Evolutionary conservation across 2,888 invertebrate species (phyloP).

Genomic region (Luperina nickerlii): DNA sequence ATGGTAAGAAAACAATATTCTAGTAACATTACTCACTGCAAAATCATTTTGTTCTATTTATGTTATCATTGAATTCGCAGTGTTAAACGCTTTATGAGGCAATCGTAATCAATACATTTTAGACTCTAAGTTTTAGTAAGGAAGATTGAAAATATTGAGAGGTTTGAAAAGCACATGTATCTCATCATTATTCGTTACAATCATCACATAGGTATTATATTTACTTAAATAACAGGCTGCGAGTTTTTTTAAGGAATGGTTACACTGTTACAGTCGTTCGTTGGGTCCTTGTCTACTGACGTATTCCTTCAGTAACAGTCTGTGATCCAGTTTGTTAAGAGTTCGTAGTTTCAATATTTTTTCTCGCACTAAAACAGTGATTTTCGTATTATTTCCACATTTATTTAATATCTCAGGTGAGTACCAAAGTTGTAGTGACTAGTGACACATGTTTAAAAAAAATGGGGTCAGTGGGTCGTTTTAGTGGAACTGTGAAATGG

Average conservation of each 20-base stretch:
- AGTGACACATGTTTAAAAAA: neutral
- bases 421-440: neutral
- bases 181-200: neutral
- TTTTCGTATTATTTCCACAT: neutral
- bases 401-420: slow-evolving; percentile 8
- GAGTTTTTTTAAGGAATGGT: neutral
- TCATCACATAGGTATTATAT: neutral
- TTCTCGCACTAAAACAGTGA: slow-evolving; percentile 8
- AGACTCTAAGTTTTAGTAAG: accelerated
- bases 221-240: neutral
- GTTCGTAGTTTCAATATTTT: neutral
- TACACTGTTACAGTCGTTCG: neutral
- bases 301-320: neutral
- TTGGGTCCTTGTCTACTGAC: neutral
- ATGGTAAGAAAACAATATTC: slow-evolving; percentile 18
- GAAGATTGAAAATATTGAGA: slow-evolving; percentile 17
- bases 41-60: slow-evolving; percentile 26
- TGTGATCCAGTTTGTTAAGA: neutral
- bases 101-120: slow-evolving; percentile 7
- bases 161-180: neutral
- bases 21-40: slow-evolving; percentile 47
- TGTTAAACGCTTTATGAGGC: slow-evolving; percentile 15
- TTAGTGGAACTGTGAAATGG: neutral
- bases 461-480: no score
- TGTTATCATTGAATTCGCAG: slow-evolving; percentile 10